These are phyloP conservation scores for Synergus gifuensis DNA, from an alignment of 2,888 invertebrate species.

Conservation along the genomic window DNA sequence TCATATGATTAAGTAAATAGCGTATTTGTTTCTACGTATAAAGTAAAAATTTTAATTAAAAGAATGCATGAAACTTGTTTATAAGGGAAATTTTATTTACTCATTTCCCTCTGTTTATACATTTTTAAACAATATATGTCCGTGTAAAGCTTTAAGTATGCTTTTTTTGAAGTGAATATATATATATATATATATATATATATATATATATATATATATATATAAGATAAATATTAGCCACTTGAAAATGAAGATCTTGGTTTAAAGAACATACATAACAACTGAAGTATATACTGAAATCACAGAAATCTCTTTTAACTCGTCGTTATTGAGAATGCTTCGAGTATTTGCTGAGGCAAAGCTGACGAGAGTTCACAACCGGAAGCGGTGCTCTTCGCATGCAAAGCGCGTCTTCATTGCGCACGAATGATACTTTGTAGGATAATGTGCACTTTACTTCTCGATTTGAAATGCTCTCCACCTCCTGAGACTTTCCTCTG, in stretches of 20 bases:
- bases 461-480: conserved; percentile 40
- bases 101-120: no score
- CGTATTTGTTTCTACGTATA: no score
- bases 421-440: conserved; percentile 2
- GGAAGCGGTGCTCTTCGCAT: conserved; percentile 57
- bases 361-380: conserved; percentile 51
- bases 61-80: no score
- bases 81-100: no score
- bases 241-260: not conserved
- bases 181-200: not conserved
- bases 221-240: not conserved
- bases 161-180: not conserved
- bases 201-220: not conserved
- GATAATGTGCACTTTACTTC: conserved; percentile 40
- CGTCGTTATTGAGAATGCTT: conserved; percentile 29
- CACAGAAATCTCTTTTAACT: conserved; percentile 16
- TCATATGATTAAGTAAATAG: no score
- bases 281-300: conserved; percentile 33
- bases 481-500: conserved; percentile 2
- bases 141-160: not conserved
- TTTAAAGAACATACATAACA: conserved; percentile 2
- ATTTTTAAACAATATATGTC: no score
- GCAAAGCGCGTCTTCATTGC: conserved; percentile 51
- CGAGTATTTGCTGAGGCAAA: conserved; percentile 28
- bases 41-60: no score